A percentile compares a stretch with the other conserved stretches of the same genome.
phyloP scores from a whole-genome alignment of 2,888 invertebrate species.

The Melanotus villosus region DNA sequence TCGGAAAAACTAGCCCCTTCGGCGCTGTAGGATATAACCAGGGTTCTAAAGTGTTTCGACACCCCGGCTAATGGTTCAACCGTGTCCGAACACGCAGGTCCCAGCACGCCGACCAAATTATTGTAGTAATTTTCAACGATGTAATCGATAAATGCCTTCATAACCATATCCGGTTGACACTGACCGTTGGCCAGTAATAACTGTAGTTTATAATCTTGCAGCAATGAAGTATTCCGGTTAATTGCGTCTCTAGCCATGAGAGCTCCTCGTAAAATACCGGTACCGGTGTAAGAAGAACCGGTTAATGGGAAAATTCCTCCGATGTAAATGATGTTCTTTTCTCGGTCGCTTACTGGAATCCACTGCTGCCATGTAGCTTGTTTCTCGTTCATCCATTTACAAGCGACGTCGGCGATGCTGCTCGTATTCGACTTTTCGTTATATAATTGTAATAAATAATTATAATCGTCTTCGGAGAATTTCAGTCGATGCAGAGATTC shows the following conservation, averaged over 20 bases:
- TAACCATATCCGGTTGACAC: slow-evolving; percentile 80
- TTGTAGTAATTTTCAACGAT: slow-evolving; percentile 71
- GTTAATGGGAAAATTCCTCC: slow-evolving; percentile 82
- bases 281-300: slow-evolving; percentile 73
- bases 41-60: slow-evolving; percentile 79
- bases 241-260: slow-evolving; percentile 76
- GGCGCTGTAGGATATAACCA: slow-evolving; percentile 84
- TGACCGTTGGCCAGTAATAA: slow-evolving; percentile 76
- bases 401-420: slow-evolving; percentile 72
- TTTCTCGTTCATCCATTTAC: slow-evolving; percentile 76
- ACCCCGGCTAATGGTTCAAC: slow-evolving; percentile 85
- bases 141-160: slow-evolving; percentile 83
- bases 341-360: slow-evolving; percentile 66
- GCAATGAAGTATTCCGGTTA: slow-evolving; percentile 72
- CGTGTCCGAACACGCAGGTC: slow-evolving; percentile 87
- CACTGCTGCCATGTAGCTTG: slow-evolving; percentile 68
- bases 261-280: slow-evolving; percentile 75
- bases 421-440: slow-evolving; percentile 49
- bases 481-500: slow-evolving; percentile 70
- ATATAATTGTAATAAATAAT: slow-evolving; percentile 68
- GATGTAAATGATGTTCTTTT: slow-evolving; percentile 70
- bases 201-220: slow-evolving; percentile 74
- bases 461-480: slow-evolving; percentile 71
- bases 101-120: slow-evolving; percentile 79
- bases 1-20: slow-evolving; percentile 82